Percentiles rank a stretch among this genome's conserved stretches.
phyloP scores from a whole-genome alignment of 2,888 invertebrate species.

The Nemotelus nigrinus region DNA sequence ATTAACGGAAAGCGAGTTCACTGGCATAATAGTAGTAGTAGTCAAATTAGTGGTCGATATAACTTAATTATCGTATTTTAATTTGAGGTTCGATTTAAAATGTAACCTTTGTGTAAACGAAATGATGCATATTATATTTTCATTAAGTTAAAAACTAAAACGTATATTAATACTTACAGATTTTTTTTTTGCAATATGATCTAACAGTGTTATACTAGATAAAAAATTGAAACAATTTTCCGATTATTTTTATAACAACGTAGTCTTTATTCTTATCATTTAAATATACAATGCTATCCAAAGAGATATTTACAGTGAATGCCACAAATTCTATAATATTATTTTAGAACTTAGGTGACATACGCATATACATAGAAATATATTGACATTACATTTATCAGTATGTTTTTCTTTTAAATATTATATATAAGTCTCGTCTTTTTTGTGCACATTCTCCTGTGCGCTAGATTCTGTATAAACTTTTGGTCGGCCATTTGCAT shows the following conservation, averaged over 20 bases:
- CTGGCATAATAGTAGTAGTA: no score
- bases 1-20: no score
- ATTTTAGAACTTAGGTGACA: background rate
- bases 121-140: no score
- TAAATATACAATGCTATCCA: conserved; percentile 41
- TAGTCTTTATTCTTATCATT: conserved; percentile 29
- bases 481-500: conserved; percentile 57
- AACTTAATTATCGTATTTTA: no score
- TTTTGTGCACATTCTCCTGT: conserved; percentile 57
- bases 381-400: conserved; percentile 20
- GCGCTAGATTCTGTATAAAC: conserved; percentile 57
- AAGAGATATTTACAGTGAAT: conserved; percentile 35
- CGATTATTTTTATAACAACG: conserved; percentile 36
- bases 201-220: no score
- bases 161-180: no score
- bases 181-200: no score
- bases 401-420: conserved; percentile 5
- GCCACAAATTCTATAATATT: conserved; percentile 16
- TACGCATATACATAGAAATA: conserved; percentile 8
- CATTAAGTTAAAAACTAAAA: no score
- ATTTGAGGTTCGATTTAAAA: no score
- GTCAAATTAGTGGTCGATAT: no score
- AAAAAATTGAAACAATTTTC: no score
- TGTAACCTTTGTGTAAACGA: no score
- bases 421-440: conserved; percentile 61